Base-by-base conservation (phyloP, 1,140 invertebrate genomes). In the Camponotus vicinus region DNA sequence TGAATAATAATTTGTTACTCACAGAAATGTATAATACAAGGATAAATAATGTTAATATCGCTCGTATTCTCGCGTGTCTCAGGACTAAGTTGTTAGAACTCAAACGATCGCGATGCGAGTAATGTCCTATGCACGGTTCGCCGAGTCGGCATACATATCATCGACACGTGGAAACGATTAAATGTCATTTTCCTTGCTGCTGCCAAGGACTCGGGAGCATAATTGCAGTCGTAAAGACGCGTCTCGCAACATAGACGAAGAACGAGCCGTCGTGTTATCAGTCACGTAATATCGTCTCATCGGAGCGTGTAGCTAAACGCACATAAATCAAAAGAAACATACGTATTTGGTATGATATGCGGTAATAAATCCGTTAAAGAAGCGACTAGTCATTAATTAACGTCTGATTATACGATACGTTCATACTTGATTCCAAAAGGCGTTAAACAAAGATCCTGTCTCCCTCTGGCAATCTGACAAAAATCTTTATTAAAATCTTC, bases 121-220 rank as follows among this genome's bases (percentile, higher is more conserved):
- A 70, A 71, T 64, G 66, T 40, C 37, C 52, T 42, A 21, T 55
- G 49, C 18, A 11, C 27, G 37, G 64, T 70, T 80, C 37, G 49
- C 55, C 37, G 63, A 55, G 77, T 13, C 64, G 21, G 0, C 77
- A 34, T 13, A 73, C 55, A 82, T 73, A 82, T 82, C 52, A 71
- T 71, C 52, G 52, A 82, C 78, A 82, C 78, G 78, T 82, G 78
- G 67, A 82, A 82, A 59, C 67, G 52, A 82, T 71, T 82, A 82
- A 32, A 59, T 64, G 67, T 59, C 67, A 73, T 82, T 82, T 73
- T 82, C 67, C 66, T 61, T 61, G 40, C 52, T 34, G 34, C 40
- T 34, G 18, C 13, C 55, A 73, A 82, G 79, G 55, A 82, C 67
- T 82, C 40, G 40, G 27, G 45, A 64, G 34, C 13, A 27, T 59